Percentiles rank a stretch among this genome's conserved stretches.
phyloP scores from a whole-genome alignment of 2,797 vertebrate species.

The Morus bassanus region DNA sequence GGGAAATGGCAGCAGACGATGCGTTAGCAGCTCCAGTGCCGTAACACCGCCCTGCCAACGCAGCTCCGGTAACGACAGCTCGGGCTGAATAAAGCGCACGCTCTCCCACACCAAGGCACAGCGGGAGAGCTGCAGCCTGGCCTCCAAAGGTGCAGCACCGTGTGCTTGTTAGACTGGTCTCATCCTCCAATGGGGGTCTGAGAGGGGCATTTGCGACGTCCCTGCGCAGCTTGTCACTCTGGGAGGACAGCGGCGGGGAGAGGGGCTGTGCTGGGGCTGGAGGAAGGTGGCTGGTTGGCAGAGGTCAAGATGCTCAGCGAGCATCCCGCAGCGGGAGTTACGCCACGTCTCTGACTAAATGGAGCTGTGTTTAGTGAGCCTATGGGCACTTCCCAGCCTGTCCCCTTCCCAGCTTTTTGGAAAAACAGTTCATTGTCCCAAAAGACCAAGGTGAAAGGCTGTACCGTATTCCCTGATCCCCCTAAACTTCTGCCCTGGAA shows the following conservation, averaged over 20 bases:
- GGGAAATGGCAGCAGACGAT: not conserved
- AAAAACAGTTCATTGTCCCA: not conserved
- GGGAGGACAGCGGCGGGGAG: not conserved
- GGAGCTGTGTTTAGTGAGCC: not conserved
- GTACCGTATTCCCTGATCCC: not conserved
- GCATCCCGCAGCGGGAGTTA: not conserved
- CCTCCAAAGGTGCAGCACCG: not conserved
- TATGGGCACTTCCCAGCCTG: not conserved
- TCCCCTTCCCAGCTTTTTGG: not conserved
- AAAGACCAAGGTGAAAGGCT: not conserved
- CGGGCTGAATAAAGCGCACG: slow-evolving; percentile 42
- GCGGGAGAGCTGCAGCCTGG: not conserved
- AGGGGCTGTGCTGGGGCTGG: not conserved
- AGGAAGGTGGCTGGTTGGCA: not conserved
- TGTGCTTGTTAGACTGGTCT: not conserved
- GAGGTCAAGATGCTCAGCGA: not conserved
- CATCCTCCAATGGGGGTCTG: not conserved
- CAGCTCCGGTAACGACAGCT: slow-evolving; percentile 43
- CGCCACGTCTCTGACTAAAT: rapidly evolving
- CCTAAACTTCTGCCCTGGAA: not conserved
- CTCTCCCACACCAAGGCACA: not conserved
- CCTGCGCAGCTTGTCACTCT: not conserved
- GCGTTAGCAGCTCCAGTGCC: not conserved
- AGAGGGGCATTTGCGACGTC: not conserved
- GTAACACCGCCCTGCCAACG: slow-evolving; percentile 57